Percentiles rank a stretch among this genome's conserved stretches.
These are phyloP conservation scores for Antedon mediterranea DNA, from an alignment of 53 echinoderm and acorn worm genomes.

Conservation along the genomic window DNA sequence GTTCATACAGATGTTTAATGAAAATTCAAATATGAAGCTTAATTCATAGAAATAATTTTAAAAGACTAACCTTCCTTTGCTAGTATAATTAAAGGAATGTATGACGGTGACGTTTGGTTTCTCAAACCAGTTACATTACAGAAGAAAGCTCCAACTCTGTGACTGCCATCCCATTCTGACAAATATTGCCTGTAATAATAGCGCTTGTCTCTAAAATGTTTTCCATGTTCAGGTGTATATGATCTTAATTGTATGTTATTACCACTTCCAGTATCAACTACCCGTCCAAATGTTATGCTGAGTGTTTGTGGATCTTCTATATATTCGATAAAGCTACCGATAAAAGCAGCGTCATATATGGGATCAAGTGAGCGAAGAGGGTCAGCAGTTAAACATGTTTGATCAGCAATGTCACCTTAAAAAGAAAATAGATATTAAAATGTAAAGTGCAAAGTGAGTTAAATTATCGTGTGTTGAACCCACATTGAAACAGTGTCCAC, in stretches of 20 bases:
- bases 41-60: no score
- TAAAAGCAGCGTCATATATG: background rate
- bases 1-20: no score
- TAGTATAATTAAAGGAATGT: background rate
- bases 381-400: background rate
- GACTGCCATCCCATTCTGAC: background rate
- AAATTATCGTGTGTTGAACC: no score
- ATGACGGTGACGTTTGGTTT: background rate
- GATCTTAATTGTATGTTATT: background rate
- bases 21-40: no score
- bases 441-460: no score
- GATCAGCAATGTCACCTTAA: background rate
- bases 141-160: background rate
- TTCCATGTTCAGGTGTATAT: no score
- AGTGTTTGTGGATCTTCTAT: background rate
- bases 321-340: background rate
- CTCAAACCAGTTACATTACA: background rate
- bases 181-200: no score
- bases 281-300: background rate
- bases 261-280: background rate
- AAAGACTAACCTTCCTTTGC: background rate
- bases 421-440: no score
- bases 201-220: no score
- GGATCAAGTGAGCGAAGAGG: background rate
- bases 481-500: no score